Percentiles rank a stretch among this genome's conserved stretches.
Conservation (phyloP, 2,113 vertebrate genomes). For the Cairina moschata region DNA sequence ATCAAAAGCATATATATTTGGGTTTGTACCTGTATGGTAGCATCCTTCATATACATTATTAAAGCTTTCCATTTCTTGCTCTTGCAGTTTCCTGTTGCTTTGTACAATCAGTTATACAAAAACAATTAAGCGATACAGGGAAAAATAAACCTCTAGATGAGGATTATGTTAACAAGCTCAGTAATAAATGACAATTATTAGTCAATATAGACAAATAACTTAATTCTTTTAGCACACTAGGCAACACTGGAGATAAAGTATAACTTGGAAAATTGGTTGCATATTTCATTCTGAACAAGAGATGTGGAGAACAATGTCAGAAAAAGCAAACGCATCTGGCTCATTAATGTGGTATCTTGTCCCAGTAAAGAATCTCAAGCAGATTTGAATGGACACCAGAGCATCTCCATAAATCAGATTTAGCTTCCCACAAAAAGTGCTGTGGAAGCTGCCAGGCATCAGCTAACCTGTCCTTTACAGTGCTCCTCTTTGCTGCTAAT, state of each 20-base stretch:
- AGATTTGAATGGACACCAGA: not conserved
- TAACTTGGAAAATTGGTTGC: not conserved
- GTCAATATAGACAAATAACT: not conserved
- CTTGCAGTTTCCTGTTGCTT: not conserved
- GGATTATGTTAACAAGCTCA: not conserved
- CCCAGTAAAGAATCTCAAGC: not conserved
- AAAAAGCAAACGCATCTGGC: not conserved
- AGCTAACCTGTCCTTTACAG: not conserved
- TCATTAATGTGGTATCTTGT: slow-evolving; percentile 6
- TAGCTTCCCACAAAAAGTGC: not conserved
- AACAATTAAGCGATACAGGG: not conserved
- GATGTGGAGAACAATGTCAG: not conserved
- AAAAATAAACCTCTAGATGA: not conserved
- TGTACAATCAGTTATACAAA: not conserved
- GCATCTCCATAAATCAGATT: not conserved
- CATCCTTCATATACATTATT: not conserved
- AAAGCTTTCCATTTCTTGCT: not conserved
- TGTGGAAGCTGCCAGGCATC: not conserved
- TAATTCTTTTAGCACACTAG: not conserved
- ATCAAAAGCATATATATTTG: rapidly evolving
- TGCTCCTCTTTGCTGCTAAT: not conserved
- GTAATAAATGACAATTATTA: not conserved
- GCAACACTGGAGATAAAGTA: not conserved
- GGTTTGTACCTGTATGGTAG: not conserved
- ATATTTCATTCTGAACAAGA: not conserved